These are phyloP conservation scores for Carapus acus DNA, from an alignment of 2,797 vertebrate genomes.

Conservation along the genomic window DNA sequence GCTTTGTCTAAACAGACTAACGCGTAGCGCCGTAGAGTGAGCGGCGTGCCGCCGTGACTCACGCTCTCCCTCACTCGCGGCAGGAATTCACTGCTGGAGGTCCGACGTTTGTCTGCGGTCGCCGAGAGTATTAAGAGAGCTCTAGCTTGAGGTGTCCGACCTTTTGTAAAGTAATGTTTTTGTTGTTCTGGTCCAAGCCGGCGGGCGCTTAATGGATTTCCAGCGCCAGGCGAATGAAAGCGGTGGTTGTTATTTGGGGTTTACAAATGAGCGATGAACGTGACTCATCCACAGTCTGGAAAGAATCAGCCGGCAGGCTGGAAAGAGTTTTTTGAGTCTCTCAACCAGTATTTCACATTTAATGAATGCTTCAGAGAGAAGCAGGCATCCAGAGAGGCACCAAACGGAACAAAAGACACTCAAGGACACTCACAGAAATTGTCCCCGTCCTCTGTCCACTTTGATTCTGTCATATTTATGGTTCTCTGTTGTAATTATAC, in stretches of 20 bases:
- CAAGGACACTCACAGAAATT: no score
- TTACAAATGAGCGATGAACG: no score
- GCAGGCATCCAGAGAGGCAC: background rate
- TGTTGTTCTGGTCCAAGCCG: constrained; percentile 12
- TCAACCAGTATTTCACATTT: constrained; percentile 14
- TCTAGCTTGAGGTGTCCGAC: constrained; percentile 2
- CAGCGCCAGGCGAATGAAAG: constrained; percentile 15
- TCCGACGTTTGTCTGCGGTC: constrained; percentile 17
- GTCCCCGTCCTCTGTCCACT: no score
- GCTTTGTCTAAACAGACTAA: background rate
- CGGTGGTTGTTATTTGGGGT: constrained; percentile 20
- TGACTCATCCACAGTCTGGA: constrained; percentile 51
- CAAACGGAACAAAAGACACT: no score
- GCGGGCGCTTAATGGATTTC: constrained; percentile 14
- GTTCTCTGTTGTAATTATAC: no score
- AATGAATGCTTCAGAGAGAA: constrained; percentile 2
- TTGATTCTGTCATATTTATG: no score
- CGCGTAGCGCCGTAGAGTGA: constrained; percentile 1
- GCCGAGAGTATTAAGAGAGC: constrained; percentile 2
- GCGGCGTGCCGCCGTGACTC: constrained; percentile 28
- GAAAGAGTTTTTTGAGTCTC: constrained; percentile 15
- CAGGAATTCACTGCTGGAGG: constrained; percentile 20
- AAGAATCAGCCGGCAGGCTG: constrained; percentile 25
- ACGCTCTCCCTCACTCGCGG: constrained; percentile 7
- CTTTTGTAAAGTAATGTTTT: constrained; percentile 11